A percentile compares a stretch with the other conserved stretches of the same genome.
These are phyloP conservation scores for Rhinopomastus cyanomelas DNA, from an alignment of 2,113 vertebrate species.

Conservation along the genomic window DNA sequence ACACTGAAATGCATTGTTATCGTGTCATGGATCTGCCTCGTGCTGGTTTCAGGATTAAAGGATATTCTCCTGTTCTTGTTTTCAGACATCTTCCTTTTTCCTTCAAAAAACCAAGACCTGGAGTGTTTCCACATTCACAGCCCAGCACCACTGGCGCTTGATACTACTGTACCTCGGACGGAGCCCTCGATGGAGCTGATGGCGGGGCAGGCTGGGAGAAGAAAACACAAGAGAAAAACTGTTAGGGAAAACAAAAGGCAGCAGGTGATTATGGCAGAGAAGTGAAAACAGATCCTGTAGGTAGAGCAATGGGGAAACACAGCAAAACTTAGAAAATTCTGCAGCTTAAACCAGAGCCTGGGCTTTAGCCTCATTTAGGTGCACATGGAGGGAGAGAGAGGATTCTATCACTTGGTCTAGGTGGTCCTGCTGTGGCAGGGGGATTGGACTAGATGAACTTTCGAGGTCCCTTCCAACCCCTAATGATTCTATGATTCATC, in stretches of 20 bases:
- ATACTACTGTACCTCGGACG: conserved; percentile 55
- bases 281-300: background rate
- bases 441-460: no score
- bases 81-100: background rate
- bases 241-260: background rate
- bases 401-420: no score
- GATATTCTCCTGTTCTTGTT: background rate
- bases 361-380: background rate
- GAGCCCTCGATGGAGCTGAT: conserved; percentile 22
- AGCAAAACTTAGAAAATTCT: background rate
- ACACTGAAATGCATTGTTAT: background rate
- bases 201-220: conserved; percentile 63
- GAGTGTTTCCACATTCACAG: background rate
- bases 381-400: background rate
- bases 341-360: background rate
- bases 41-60: background rate
- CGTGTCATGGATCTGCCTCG: background rate
- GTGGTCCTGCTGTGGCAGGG: no score
- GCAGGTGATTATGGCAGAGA: background rate
- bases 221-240: background rate
- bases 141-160: background rate
- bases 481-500: no score
- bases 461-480: no score
- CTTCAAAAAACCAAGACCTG: background rate
- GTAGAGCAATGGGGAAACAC: background rate